Percentiles rank a stretch among this genome's conserved stretches.
phyloP scores from a whole-genome alignment of 2,888 invertebrate genomes.

The Cosmorhoe ocellata region DNA sequence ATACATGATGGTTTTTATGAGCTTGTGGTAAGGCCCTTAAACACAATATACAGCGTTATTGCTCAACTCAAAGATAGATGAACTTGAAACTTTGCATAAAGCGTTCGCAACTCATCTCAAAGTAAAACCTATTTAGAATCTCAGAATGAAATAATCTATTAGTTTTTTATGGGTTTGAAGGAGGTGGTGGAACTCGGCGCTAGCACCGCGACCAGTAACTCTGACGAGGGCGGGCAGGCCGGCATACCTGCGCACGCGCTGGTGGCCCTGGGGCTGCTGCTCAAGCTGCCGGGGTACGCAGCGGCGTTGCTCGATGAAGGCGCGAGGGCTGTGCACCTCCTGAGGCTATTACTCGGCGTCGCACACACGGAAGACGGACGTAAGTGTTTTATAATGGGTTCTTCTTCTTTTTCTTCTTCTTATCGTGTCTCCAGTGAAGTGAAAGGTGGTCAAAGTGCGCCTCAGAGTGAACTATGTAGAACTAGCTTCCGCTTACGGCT shows the following conservation, averaged over 20 bases:
- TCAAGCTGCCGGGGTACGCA: conserved; percentile 94
- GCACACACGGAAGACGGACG: conserved; percentile 96
- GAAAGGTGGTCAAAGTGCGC: too few relatives aligned
- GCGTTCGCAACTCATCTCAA: too few relatives aligned
- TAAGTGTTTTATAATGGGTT: conserved; percentile 65
- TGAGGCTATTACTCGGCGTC: conserved; percentile 93
- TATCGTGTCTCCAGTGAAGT: too few relatives aligned
- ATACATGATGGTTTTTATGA: too few relatives aligned
- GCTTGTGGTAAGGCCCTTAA: too few relatives aligned
- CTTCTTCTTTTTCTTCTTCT: too few relatives aligned
- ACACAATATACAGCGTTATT: too few relatives aligned
- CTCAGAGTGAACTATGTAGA: too few relatives aligned
- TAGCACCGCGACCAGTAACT: conserved; percentile 52
- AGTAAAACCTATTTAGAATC: too few relatives aligned
- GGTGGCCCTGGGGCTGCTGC: conserved; percentile 93
- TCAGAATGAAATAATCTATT: neutral
- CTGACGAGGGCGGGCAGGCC: conserved; percentile 59
- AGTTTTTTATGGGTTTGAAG: conserved; percentile 31
- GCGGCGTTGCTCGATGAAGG: conserved; percentile 93
- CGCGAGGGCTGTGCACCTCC: conserved; percentile 91
- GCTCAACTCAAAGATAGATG: too few relatives aligned
- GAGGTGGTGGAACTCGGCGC: conserved; percentile 67
- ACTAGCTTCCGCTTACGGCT: too few relatives aligned
- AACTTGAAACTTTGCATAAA: too few relatives aligned
- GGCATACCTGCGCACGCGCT: conserved; percentile 94